phyloP scores from a whole-genome alignment of 2,113 vertebrate species.

The chimpanzee (Pan troglodytes) region NHGRI_mPanTro3-v2.1_pri NC_072415.2:64031001-64031500 shows the following conservation, averaged over 20 bases:
- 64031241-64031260: background rate
- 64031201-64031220: background rate
- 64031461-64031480: background rate
- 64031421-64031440: background rate
- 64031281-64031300: background rate
- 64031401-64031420: background rate
- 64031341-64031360: background rate
- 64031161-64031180: background rate
- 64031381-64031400: background rate
- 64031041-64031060: background rate
- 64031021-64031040: background rate
- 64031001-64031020: background rate
- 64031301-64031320: background rate
- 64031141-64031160: background rate
- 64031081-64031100: background rate
- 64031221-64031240: too few species aligned
- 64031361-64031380: background rate
- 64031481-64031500: background rate
- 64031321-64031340: background rate
- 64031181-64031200: background rate
- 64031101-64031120: background rate
- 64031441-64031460: background rate
- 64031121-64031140: background rate
- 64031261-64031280: background rate
- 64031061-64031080: background rate